These are phyloP conservation scores for Chloebia gouldiae DNA, from an alignment of 2,113 vertebrate genomes.

Conservation along the genomic window DNA sequence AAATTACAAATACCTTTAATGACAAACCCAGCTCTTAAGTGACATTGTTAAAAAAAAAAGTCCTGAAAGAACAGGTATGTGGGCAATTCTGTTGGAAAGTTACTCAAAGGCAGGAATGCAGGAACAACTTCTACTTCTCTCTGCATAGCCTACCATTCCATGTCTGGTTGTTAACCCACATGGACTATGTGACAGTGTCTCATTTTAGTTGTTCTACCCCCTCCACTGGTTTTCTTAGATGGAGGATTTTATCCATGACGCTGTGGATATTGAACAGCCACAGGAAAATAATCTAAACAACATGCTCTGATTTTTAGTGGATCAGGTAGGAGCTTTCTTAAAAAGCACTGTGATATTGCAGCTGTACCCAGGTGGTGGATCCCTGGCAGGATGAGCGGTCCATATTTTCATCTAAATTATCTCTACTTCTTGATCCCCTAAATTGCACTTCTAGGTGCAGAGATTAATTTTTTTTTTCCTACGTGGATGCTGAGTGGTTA, in stretches of 20 bases:
- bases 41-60: neutral
- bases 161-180: neutral
- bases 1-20: neutral
- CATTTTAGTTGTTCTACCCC: rapidly evolving
- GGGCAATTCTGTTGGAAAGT: neutral
- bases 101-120: neutral
- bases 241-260: neutral
- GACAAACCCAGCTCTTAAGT: neutral
- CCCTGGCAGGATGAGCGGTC: neutral
- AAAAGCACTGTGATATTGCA: neutral
- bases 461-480: neutral
- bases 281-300: neutral
- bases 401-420: slow-evolving; percentile 8
- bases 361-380: neutral
- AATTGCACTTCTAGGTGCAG: neutral
- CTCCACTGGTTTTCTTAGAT: neutral
- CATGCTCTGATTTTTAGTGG: neutral
- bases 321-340: neutral
- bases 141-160: neutral
- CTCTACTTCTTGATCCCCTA: neutral
- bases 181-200: neutral
- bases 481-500: neutral
- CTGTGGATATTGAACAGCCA: neutral
- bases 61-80: neutral
- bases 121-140: neutral